Evolutionary conservation across 2,888 invertebrate genomes (phyloP).

Genomic region (Orthosia gracilis): DNA sequence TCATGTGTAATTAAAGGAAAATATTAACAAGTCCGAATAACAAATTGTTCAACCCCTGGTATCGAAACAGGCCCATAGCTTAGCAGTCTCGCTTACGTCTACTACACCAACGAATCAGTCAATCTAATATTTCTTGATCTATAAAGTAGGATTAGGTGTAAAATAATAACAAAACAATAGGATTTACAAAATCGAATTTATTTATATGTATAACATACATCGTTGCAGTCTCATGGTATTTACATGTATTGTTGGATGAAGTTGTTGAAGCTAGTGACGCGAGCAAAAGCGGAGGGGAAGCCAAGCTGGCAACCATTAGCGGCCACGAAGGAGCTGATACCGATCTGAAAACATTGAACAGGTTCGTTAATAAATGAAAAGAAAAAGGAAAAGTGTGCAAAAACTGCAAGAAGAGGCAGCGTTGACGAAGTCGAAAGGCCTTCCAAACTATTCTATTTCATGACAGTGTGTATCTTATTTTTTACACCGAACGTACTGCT

Average conservation of each 20-base stretch:
- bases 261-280: slow-evolving; percentile 76
- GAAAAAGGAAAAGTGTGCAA: background rate
- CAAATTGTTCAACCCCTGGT: too few species aligned
- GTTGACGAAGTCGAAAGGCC: too few species aligned
- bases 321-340: slow-evolving; percentile 80
- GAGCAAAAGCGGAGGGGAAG: slow-evolving; percentile 78
- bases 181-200: slow-evolving; percentile 11
- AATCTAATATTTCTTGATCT: too few species aligned
- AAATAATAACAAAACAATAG: background rate
- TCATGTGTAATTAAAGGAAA: too few species aligned
- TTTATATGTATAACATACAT: background rate
- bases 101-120: too few species aligned
- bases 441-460: background rate
- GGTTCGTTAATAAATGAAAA: background rate
- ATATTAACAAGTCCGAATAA: too few species aligned
- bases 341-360: slow-evolving; percentile 71
- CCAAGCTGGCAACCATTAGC: slow-evolving; percentile 74
- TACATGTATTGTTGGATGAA: slow-evolving; percentile 75
- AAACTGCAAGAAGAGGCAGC: background rate
- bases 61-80: too few species aligned
- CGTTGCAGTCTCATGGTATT: slow-evolving; percentile 42
- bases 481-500: too few species aligned
- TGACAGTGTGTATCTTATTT: too few species aligned
- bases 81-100: too few species aligned
- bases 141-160: background rate